Percentiles rank a stretch among this genome's conserved stretches.
Evolutionary conservation across 1,140 invertebrate genomes (phyloP).

Genomic region (fruit fly (Drosophila melanogaster)): Release_6_plus_ISO1_MT NC_004354.4:11342001-11342500

Average conservation of each 20-base stretch:
- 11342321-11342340: background rate
- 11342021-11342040: too few species aligned
- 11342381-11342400: slow-evolving; percentile 23
- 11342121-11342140: background rate
- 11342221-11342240: slow-evolving; percentile 29
- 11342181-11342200: background rate
- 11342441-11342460: slow-evolving; percentile 2
- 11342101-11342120: too few species aligned
- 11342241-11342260: slow-evolving; percentile 16
- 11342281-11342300: slow-evolving; percentile 37
- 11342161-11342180: background rate
- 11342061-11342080: too few species aligned
- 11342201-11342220: background rate
- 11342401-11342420: too few species aligned
- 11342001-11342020: too few species aligned
- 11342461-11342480: slow-evolving; percentile 3
- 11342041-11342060: too few species aligned
- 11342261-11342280: slow-evolving; percentile 12
- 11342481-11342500: slow-evolving; percentile 1
- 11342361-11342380: slow-evolving; percentile 37
- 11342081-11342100: too few species aligned
- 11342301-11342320: background rate
- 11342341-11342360: slow-evolving; percentile 43
- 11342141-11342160: too few species aligned
- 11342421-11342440: too few species aligned